Conservation (phyloP, 2,888 invertebrate species). For the Caradrina clavipalpis region DNA sequence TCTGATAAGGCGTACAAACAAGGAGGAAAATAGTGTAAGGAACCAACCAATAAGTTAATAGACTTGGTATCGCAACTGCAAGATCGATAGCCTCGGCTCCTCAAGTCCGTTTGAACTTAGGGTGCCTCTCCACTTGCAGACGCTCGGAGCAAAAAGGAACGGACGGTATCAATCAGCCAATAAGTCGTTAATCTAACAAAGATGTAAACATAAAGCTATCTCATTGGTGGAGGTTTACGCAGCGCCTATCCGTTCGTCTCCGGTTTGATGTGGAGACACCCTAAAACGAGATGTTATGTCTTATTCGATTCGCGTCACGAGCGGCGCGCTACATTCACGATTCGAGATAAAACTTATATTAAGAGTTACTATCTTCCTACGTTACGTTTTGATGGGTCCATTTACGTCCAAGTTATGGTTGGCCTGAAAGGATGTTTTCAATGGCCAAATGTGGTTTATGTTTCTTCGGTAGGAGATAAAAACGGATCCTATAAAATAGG, state of each 20-base stretch:
- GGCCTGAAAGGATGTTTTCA: conserved; percentile 48
- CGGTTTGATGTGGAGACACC: conserved; percentile 50
- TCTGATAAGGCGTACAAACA: conserved; percentile 27
- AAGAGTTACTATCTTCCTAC: conserved; percentile 64
- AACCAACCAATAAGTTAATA: conserved; percentile 48
- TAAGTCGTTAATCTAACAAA: conserved; percentile 49
- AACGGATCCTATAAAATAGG: conserved; percentile 28
- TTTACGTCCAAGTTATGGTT: conserved; percentile 65
- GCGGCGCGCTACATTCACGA: conserved; percentile 58
- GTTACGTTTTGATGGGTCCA: conserved; percentile 66
- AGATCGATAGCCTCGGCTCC: conserved; percentile 40
- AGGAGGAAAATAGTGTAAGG: conserved; percentile 5
- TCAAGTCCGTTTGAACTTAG: conserved; percentile 26
- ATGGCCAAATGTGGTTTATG: conserved; percentile 44
- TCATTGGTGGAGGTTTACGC: conserved; percentile 40
- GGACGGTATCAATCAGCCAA: conserved; percentile 43
- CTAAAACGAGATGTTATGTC: conserved; percentile 51
- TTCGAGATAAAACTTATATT: conserved; percentile 72
- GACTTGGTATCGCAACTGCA: conserved; percentile 42
- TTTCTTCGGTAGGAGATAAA: conserved; percentile 37
- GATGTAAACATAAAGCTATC: conserved; percentile 49
- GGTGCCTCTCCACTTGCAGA: conserved; percentile 22
- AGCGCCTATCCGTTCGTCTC: conserved; percentile 55
- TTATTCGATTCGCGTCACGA: conserved; percentile 67
- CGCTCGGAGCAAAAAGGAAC: conserved; percentile 23